Conservation (phyloP, 2,888 invertebrate species). For the Crematogaster levior region DNA sequence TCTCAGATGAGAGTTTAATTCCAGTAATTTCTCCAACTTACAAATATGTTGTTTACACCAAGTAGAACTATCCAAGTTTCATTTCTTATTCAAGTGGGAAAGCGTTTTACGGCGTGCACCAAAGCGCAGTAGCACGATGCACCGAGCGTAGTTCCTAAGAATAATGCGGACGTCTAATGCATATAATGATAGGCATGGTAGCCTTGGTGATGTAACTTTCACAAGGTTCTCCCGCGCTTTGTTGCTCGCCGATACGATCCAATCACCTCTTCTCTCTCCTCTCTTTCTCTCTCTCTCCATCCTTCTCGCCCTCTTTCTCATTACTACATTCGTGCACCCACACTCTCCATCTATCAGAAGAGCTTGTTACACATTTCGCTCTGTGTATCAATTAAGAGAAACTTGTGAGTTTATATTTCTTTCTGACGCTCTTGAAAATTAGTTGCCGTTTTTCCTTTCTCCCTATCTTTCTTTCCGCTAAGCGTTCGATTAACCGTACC, state of each 20-base stretch:
- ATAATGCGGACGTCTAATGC: constrained; percentile 75
- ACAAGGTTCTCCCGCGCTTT: constrained; percentile 80
- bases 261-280: constrained; percentile 64
- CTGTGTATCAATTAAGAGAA: constrained; percentile 39
- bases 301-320: constrained; percentile 35
- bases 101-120: constrained; percentile 59
- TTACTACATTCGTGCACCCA: constrained; percentile 53
- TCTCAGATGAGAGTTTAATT: not conserved
- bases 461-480: not conserved
- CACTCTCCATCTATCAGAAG: constrained; percentile 45
- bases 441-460: constrained; percentile 35
- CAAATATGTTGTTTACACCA: constrained; percentile 12
- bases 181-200: constrained; percentile 75
- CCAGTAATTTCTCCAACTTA: not conserved
- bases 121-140: constrained; percentile 71
- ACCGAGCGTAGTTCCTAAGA: constrained; percentile 78
- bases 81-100: constrained; percentile 41
- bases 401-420: constrained; percentile 3
- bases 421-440: constrained; percentile 30
- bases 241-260: constrained; percentile 56
- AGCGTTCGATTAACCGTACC: constrained; percentile 62
- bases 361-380: constrained; percentile 31
- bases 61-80: constrained; percentile 25
- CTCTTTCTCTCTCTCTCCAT: constrained; percentile 63
- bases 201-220: constrained; percentile 84